Evolutionary conservation across 1,140 invertebrate species (phyloP), one percentile per base, ranked within the genome.

Genomic region (Cardiocondyla obscurior): DNA sequence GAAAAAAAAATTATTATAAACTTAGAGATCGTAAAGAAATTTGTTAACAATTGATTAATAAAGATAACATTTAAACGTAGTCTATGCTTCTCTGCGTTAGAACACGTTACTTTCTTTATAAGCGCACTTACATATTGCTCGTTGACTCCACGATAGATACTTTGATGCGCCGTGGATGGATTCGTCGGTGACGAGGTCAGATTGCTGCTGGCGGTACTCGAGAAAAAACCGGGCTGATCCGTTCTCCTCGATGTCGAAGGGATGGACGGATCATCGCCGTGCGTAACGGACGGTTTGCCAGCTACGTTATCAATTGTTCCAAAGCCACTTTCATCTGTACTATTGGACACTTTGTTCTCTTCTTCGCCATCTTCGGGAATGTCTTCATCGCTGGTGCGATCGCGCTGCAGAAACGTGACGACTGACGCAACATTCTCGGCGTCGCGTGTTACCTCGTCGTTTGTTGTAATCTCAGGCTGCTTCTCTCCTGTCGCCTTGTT

Each of bases 71-170:
- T 42, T 10, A 22, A 33, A 49, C 14, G 28, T 19, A 46, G 19
- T 77, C 30, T 51, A 77, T 67, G 46, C 74, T 42, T 46, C 25
- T 39, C 36, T 33, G 36, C 14, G 25, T n/a, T 16, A 22, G 12
- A 28, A 14, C 10, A 1, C 30, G 22, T 28, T 44, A 74, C 30
- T 70, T 44, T 6, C 16, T 51, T 49, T 33, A 60, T 39, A 55
- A 69, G 51, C 62, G 69, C 88, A 92, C 92, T 92, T 89, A 92
- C 92, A 77, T 90, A 90, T 77, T 89, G 90, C 28, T 92, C 89
- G 86, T 79, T 84, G 85, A 88, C 58, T 16, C 55, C 70, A 33
- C 90, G 86, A 81, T 91, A 92, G 83, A 88, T 53, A 82, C 25
- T 87, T 44, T 86, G 77, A 16, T 89, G 86, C 14, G 74, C 51